Percentiles rank a stretch among this genome's conserved stretches.
phyloP scores from a whole-genome alignment of 2,888 invertebrate genomes.

The Chaetoderma sp. region DNA sequence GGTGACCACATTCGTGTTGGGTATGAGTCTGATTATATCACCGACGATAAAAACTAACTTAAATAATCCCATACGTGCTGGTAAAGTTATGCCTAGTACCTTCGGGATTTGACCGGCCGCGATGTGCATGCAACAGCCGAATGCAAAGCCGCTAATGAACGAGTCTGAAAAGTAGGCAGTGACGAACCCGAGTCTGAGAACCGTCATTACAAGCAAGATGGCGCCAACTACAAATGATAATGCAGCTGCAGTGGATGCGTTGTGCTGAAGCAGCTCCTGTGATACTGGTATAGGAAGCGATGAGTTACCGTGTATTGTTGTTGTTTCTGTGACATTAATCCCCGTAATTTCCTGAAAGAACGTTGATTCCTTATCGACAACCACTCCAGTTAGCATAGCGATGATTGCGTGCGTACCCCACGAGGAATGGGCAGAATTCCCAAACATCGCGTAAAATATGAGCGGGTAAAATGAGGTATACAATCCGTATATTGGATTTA shows the following conservation, averaged over 20 bases:
- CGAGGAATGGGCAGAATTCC: conserved; percentile 1
- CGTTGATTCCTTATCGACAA: conserved; percentile 13
- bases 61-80: conserved; percentile 38
- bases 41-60: conserved; percentile 69
- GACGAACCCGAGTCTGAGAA: conserved; percentile 46
- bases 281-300: neutral
- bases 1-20: conserved; percentile 76
- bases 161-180: conserved; percentile 50
- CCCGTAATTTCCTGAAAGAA: neutral
- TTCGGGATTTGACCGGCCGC: conserved; percentile 48
- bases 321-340: too few relatives aligned
- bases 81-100: conserved; percentile 41
- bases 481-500: conserved; percentile 7
- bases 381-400: neutral
- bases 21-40: conserved; percentile 74
- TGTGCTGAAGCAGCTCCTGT: neutral
- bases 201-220: conserved; percentile 41
- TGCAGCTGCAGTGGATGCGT: neutral
- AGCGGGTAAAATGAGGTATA: conserved; percentile 9
- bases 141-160: conserved; percentile 54
- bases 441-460: conserved; percentile 14
- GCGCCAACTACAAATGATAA: conserved; percentile 31
- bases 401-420: conserved; percentile 2
- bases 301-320: neutral
- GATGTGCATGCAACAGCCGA: conserved; percentile 51